Evolutionary conservation across 1,140 invertebrate genomes (phyloP), one percentile per base, ranked within the genome.

Genomic region (Heliothis subflexa): DNA sequence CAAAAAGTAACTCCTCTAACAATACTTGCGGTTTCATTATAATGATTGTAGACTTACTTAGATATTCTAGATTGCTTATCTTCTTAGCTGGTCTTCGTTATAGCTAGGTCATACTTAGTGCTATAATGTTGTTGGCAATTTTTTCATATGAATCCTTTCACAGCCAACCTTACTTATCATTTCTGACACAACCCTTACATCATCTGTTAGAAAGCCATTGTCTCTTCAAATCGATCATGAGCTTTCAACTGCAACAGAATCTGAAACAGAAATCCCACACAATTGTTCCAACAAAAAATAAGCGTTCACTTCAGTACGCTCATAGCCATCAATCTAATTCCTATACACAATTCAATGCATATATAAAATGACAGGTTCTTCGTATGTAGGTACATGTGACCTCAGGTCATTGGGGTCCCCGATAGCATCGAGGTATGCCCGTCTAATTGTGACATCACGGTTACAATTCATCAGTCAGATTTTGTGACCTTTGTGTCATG

Each of bases 371-470:
- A 75, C 73, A 75, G 73, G 55, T 59, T 59, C 62, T 66, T 40
- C 33, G n/a, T 62, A 40, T 64, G 70, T 64, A 62, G 64, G 71
- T 64, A 59, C 64, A 28, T 54, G 47, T 81, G 80, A 81, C 75
- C 79, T 28, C 55, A 61, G 50, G 74, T 78, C 62, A 59, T n/a
- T 50, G 57, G 52, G 47, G 73, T 54, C 45, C 7, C 61, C 21
- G 73, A 75, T 75, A 75, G 18, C 59, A 75, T 75, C 73, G 59
- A 61, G 33, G 40, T 33, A 49, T 14, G 11, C 73, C 49, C 83
- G 82, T 87, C 78, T 89, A 86, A 88, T 89, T 89, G 90, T 91
- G 90, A 90, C 89, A 86, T 91, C 90, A 89, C 88, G 89, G 87
- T 86, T 88, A 89, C 87, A 89, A 89, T 88, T 90, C 89, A 90